Evolutionary conservation across 2,113 vertebrate genomes (phyloP), one percentile per base, ranked within the genome.

Genomic region (Ursus arctos): DNA sequence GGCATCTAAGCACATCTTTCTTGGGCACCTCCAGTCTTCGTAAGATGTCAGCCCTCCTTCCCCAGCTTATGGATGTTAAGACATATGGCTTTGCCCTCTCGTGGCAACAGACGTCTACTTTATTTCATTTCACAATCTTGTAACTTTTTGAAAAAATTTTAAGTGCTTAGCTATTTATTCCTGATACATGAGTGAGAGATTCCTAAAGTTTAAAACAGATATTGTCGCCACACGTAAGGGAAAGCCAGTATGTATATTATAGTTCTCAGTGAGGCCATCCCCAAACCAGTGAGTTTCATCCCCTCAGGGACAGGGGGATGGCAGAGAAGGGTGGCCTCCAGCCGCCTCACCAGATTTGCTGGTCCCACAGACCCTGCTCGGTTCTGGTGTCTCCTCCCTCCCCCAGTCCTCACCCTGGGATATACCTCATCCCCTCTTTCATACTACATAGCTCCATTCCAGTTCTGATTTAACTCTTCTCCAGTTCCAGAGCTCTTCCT

Each of bases 151-250:
- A 88, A 76, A 81, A 36, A 33, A 0, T 33, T 86, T 57, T 57
- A 80, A 95, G 82, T 74, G n/a, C 83, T 92, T 92, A 55, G 49
- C 51, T 72, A 63, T 80, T 82, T 86, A 80, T 72, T 72, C 61
- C 36, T 85, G 12, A 74, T 61, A 80, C 47, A 12, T 40, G 76
- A 47, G n/a, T 84, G 51, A 83, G 67, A 28, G 40, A 69, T 40
- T 88, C 33, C 36, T 55, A 11, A 74, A 72, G 2, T 81, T 95
- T 92, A 22, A 49, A 93, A 33, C n/a, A 93, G 47, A 72, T 83
- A 33, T 2, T 36, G n/a, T 88, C 31, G 26, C 61, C 1, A 3
- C 9, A 31, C 74, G 22, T 65, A 86, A 87, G 18, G 18, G 15
- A 59, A 88, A 93, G 43, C 24, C n/a, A 26, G 49, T 6, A 13